Base-by-base conservation (phyloP, 2,797 vertebrate genomes). In the Lagorchestes hirsutus region DNA sequence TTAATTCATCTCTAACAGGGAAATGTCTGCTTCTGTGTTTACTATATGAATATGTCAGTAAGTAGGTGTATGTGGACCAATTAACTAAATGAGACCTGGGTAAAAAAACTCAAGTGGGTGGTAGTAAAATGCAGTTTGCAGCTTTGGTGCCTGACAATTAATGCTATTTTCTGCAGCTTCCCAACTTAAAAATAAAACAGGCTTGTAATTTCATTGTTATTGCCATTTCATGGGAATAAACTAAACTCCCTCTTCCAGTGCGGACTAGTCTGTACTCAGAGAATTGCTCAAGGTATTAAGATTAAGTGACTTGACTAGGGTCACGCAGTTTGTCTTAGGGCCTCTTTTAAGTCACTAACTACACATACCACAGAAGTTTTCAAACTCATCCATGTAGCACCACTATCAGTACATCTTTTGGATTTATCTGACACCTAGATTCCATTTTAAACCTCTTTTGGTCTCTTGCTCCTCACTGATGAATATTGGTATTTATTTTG, bases 71-170 rank as follows among this genome's bases (percentile, higher is more conserved):
- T 93, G 56, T 82, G 6, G 24, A 82, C 67, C 40, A 82, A 82
- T 82, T 82, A 67, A 93, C 59, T 96, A 92, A 96, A 94, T 96
- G 94, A 46, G 40, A 94, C 90, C 93, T 97, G 54, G 27, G n/a
- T 46, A n/a, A 93, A 96, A 92, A 90, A 82, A 28, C 46, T 94
- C 14, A 59, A 52, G 46, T 93, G 40, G 94, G 31, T 91, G 92
- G 92, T 90, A 95, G 58, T 54, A 93, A 82, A 57, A 40, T 56
- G 50, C 18, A 50, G 59, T 91, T 90, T 92, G 62, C 91, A 29
- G 28, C 18, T 96, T 96, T 91, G 67, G 94, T 95, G 90, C n/a
- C 74, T 57, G 0, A 50, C 22, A 50, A 92, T 22, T 56, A 92
- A 55, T 34, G 54, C 22, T 94, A 18, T 29, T 50, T 5, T 52